phyloP scores from a whole-genome alignment of 2,888 invertebrate genomes.

The Scaptomyza reducta region DNA sequence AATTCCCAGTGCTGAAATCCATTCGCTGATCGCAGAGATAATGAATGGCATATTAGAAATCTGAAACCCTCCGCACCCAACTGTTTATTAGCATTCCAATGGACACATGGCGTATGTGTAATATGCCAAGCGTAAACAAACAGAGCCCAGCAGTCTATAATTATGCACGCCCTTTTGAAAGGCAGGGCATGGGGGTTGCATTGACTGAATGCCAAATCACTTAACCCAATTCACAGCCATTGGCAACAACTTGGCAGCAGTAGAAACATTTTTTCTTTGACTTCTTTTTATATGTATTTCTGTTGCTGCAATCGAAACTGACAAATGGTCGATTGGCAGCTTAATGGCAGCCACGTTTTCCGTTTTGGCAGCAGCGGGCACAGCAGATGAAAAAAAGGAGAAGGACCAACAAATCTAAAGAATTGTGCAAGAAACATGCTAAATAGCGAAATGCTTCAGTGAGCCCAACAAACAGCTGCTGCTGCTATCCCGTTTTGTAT shows the following conservation, averaged over 20 bases:
- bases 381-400: constrained; percentile 16
- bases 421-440: constrained; percentile 55
- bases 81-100: constrained; percentile 58
- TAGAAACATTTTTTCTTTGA: constrained; percentile 27
- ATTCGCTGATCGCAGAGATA: constrained; percentile 60
- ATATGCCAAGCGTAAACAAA: constrained; percentile 59
- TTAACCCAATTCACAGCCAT: constrained; percentile 70
- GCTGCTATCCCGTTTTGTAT: constrained; percentile 57
- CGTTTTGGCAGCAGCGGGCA: constrained; percentile 54
- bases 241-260: constrained; percentile 70
- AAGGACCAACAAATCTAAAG: constrained; percentile 17
- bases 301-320: constrained; percentile 60
- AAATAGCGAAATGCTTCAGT: constrained; percentile 61
- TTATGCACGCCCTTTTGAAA: constrained; percentile 49
- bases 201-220: constrained; percentile 75
- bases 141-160: constrained; percentile 45
- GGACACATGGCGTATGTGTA: constrained; percentile 47
- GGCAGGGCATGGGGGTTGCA: constrained; percentile 1
- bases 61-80: constrained; percentile 1
- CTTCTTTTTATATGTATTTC: neutral
- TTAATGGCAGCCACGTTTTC: constrained; percentile 72
- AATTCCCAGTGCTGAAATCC: constrained; percentile 44
- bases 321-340: constrained; percentile 78
- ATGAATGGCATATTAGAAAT: constrained; percentile 59
- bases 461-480: constrained; percentile 40